Base-by-base conservation (phyloP, 2,888 invertebrate species). In the Therioaphis trifolii region DNA sequence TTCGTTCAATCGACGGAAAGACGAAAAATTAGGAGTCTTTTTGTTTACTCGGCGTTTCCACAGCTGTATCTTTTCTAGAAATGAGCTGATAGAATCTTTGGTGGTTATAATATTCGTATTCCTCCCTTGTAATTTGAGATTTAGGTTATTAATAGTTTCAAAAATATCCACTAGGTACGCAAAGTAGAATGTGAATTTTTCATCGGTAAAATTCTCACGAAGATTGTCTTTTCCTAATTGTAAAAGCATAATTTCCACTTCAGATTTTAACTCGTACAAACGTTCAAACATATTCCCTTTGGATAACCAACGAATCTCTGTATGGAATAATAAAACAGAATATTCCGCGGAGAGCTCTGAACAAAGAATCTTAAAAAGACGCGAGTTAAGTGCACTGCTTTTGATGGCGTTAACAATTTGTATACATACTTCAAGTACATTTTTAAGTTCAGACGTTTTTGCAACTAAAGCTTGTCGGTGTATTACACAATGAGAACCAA, bases 241-340 rank as follows among this genome's bases (percentile, higher is more conserved):
- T 55, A 55, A 55, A 55, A 55, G 55, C 55, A 55, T 55, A n/a
- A n/a, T n/a, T n/a, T n/a, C n/a, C n/a, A n/a, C n/a, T n/a, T n/a
- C n/a, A n/a, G n/a, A n/a, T n/a, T 55, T 11, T 21, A 55, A 55
- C 15, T 55, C 55, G 55, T 55, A 55, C 55, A 55, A 55, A 55
- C 55, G 55, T 15, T 55, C 55, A 55, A 55, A 15, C 55, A 55
- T 55, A 55, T 55, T 55, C 15, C 55, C 55, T 55, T 55, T 55
- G 55, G 55, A 55, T 55, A 55, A 55, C n/a, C n/a, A n/a, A n/a
- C n/a, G n/a, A n/a, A n/a, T n/a, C n/a, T n/a, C n/a, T n/a, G n/a
- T n/a, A n/a, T 55, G 55, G 55, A 55, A 55, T 55, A 55, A 55
- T 55, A 55, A 55, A 55, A 55, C 55, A 55, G 55, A 55, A 55